These are phyloP conservation scores for Epinotia demarniana DNA, from an alignment of 2,888 invertebrate species.

Conservation along the genomic window DNA sequence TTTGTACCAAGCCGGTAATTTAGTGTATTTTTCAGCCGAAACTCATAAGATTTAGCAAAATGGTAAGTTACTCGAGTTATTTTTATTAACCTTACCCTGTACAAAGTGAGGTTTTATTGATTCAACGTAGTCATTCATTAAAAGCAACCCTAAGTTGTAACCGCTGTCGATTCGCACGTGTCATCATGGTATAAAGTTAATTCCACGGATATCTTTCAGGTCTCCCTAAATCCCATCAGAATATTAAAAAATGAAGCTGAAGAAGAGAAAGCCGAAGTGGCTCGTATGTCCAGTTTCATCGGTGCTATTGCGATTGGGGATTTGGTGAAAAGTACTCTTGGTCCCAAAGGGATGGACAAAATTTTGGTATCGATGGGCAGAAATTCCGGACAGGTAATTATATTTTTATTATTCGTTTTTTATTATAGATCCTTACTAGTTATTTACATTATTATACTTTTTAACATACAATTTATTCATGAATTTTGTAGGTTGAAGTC, in stretches of 20 bases:
- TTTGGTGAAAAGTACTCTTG: constrained; percentile 98
- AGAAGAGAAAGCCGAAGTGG: constrained; percentile 98
- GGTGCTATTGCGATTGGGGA: constrained; percentile 99
- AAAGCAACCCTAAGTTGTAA: constrained; percentile 49
- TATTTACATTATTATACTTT: constrained; percentile 33
- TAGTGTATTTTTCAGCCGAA: constrained; percentile 18
- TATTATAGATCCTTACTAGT: background rate
- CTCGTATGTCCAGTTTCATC: constrained; percentile 98
- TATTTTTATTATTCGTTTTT: background rate
- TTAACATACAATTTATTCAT: background rate
- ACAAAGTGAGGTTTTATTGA: background rate
- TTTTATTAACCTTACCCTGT: background rate
- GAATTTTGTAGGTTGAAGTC: constrained; percentile 90
- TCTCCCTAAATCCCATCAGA: constrained; percentile 96
- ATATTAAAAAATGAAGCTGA: constrained; percentile 98
- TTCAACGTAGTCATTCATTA: constrained; percentile 2
- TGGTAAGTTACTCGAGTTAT: constrained; percentile 46
- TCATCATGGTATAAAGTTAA: constrained; percentile 50
- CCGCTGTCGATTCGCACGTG: constrained; percentile 64
- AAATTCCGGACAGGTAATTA: constrained; percentile 86
- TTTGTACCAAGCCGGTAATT: constrained; percentile 39
- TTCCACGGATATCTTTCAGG: constrained; percentile 75
- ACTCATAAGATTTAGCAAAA: constrained; percentile 35
- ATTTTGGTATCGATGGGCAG: constrained; percentile 93
- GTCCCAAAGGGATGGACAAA: constrained; percentile 99